These are phyloP conservation scores for Oryzias curvinotus DNA, from an alignment of 2,113 vertebrate species.

Conservation along the genomic window DNA sequence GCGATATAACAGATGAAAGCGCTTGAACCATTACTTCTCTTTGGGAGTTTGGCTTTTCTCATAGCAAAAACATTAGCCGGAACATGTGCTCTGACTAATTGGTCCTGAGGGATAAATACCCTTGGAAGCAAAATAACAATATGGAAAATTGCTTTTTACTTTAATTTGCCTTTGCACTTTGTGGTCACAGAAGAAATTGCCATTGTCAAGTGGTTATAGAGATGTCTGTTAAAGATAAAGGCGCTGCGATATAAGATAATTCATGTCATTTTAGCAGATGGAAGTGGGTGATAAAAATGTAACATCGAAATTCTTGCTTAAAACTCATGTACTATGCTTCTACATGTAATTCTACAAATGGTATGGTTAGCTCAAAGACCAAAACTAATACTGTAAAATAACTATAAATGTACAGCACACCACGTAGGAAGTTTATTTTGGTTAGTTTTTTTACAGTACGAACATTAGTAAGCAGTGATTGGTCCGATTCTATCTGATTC, in stretches of 20 bases:
- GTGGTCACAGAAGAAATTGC: slow-evolving; percentile 18
- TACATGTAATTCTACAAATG: no score
- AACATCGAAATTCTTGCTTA: no score
- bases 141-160: slow-evolving; percentile 27
- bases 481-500: no score
- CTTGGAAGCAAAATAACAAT: slow-evolving; percentile 45
- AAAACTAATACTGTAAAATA: no score
- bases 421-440: no score
- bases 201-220: slow-evolving; percentile 8
- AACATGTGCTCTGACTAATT: slow-evolving; percentile 38
- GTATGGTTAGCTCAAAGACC: no score
- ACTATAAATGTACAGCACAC: no score
- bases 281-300: no score
- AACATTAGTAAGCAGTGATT: no score
- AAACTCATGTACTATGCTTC: no score
- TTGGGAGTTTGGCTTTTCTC: slow-evolving; percentile 38
- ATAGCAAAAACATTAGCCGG: slow-evolving; percentile 43
- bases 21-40: slow-evolving; percentile 44
- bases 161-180: not conserved
- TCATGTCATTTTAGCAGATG: no score
- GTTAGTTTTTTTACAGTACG: no score
- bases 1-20: slow-evolving; percentile 49
- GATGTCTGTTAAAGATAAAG: slow-evolving; percentile 20
- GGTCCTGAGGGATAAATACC: slow-evolving; percentile 26
- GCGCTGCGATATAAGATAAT: slow-evolving; percentile 17